Evolutionary conservation across 2,113 vertebrate genomes (phyloP), one percentile per base, ranked within the genome.

Genomic region (Sinocyclocheilus rhinocerous): DNA sequence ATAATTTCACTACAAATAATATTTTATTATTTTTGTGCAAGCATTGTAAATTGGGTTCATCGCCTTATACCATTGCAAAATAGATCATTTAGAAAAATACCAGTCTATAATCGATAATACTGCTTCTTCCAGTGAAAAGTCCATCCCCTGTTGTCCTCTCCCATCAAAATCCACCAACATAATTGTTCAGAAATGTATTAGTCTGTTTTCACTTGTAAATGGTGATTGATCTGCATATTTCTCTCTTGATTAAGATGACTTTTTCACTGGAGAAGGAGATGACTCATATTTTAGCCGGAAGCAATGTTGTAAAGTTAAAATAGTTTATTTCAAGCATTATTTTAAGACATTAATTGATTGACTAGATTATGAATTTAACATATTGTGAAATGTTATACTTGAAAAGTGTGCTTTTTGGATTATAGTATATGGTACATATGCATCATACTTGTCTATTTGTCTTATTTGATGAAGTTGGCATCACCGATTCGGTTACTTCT

Each of bases 301-400:
- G 18, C 52, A 55, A 55, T 15, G 52, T 6, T 57, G 1, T 20
- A 59, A 59, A 59, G 55, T 7, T 9, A 59, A n/a, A 59, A 59
- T 22, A 8, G 20, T 59, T 59, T 8, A 9, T 59, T 59, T 22
- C 55, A 22, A 59, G 55, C 55, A 22, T 22, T 8, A 8, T 20
- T 22, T 22, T 20, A 22, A 9, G 57, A 61, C 8, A n/a, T 61
- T 61, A 22, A 61, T 10, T 9, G 20, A 59, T 59, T 1, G 57
- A 59, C 57, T 59, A 22, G 57, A 10, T 61, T 61, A 61, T 61
- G 4, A 73, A 73, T 72, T 10, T 0, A 42, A 12, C 18, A 16
- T 76, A 52, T 55, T 55, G 8, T 55, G 26, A 77, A 77, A 5
- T 33, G 15, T 55, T 6, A 82, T 65, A 89, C 63, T 39, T n/a